A percentile compares a stretch with the other conserved stretches of the same genome.
phyloP scores from a whole-genome alignment of 2,888 invertebrate species.

The Agriotes lineatus region DNA sequence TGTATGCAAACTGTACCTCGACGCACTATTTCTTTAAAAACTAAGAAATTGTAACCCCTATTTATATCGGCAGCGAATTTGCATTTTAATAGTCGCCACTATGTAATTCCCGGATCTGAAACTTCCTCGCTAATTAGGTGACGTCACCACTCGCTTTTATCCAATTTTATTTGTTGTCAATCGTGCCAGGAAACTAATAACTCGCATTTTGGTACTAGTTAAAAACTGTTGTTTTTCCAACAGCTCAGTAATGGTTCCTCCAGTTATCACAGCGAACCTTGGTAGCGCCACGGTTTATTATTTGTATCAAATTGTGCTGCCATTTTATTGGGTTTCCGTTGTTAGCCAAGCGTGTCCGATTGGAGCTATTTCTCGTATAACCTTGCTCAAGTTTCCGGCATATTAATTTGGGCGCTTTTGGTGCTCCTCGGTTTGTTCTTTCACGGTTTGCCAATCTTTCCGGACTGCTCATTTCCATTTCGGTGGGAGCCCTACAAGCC shows the following conservation, averaged over 20 bases:
- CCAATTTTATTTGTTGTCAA: no score
- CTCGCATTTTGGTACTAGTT: no score
- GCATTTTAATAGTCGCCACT: constrained; percentile 1
- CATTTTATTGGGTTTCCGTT: constrained; percentile 38
- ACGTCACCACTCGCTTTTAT: not conserved
- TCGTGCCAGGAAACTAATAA: no score
- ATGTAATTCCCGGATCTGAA: not conserved
- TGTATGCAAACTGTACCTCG: constrained; percentile 29
- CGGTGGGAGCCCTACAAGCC: not conserved
- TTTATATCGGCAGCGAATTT: constrained; percentile 1
- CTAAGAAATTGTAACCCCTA: constrained; percentile 9
- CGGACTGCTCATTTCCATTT: not conserved
- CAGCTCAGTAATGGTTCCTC: no score
- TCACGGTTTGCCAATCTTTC: constrained; percentile 24
- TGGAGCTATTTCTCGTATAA: constrained; percentile 23
- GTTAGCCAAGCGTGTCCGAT: constrained; percentile 34
- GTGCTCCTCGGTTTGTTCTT: constrained; percentile 21
- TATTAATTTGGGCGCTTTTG: constrained; percentile 20
- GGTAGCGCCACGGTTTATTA: not conserved
- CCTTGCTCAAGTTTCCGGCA: constrained; percentile 33
- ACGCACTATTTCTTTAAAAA: constrained; percentile 22
- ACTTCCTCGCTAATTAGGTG: not conserved
- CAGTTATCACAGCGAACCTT: no score
- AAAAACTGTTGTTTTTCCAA: no score
- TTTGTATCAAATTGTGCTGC: constrained; percentile 20